Evolutionary conservation across 2,797 vertebrate species (phyloP).

Genomic region (Xenops minutus): DNA sequence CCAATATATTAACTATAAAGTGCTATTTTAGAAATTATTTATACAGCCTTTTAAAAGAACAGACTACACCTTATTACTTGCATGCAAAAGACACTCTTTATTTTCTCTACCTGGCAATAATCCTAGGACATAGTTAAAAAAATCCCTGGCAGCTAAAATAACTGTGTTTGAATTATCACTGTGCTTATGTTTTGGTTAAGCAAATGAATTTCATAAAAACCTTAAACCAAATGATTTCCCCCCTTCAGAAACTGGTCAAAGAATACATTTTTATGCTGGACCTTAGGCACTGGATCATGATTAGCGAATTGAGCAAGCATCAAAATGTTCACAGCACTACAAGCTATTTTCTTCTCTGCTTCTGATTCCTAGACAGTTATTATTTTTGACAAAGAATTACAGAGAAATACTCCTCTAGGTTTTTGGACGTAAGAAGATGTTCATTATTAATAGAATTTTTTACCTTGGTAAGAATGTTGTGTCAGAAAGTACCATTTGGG

Average conservation of each 20-base stretch:
- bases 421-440: constrained; percentile 33
- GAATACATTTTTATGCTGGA: neutral
- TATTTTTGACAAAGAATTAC: constrained; percentile 60
- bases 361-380: constrained; percentile 43
- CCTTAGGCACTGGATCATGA: constrained; percentile 1
- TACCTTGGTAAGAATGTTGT: neutral
- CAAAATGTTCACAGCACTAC: neutral
- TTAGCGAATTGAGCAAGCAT: constrained; percentile 13
- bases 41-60: neutral
- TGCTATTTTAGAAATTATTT: neutral
- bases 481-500: neutral
- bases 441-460: constrained; percentile 49
- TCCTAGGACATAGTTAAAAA: neutral
- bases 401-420: constrained; percentile 41
- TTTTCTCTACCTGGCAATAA: neutral
- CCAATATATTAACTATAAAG: neutral
- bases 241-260: neutral
- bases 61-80: neutral
- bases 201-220: constrained; percentile 24
- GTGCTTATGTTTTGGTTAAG: constrained; percentile 2
- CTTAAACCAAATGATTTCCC: neutral
- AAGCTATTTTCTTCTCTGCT: constrained; percentile 29
- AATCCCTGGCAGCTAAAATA: neutral
- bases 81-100: neutral
- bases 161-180: neutral